Percentiles rank a stretch among this genome's conserved stretches.
phyloP scores from a whole-genome alignment of 2,113 vertebrate genomes.

The Sceloporus tristichus region DNA sequence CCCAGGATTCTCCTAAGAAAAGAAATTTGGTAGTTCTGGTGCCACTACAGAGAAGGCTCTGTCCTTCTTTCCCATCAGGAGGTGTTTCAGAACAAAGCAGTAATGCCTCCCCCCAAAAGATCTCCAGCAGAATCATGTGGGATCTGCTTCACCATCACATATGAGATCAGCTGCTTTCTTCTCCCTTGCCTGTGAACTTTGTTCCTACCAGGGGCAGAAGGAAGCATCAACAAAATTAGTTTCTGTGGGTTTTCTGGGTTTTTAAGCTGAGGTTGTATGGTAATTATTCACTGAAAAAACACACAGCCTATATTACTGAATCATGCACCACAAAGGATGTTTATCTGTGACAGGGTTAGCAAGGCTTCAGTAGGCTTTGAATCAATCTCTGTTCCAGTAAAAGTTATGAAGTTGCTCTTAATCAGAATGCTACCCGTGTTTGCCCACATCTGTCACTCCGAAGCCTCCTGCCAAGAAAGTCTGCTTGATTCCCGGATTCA shows the following conservation, averaged over 20 bases:
- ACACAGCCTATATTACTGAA: slow-evolving; percentile 20
- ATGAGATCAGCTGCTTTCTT: not conserved
- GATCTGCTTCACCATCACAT: not conserved
- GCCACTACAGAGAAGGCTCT: not conserved
- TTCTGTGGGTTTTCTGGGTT: not conserved
- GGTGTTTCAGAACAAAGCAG: not conserved
- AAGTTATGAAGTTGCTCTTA: slow-evolving; percentile 54
- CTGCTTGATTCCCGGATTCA: not conserved
- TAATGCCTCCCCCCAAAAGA: not conserved
- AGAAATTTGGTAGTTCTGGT: not conserved
- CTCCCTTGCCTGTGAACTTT: not conserved
- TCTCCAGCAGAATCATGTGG: not conserved
- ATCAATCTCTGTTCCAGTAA: slow-evolving; percentile 65
- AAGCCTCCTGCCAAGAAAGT: not conserved
- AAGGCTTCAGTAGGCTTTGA: slow-evolving; percentile 63
- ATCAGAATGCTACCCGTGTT: slow-evolving; percentile 13
- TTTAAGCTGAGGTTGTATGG: not conserved
- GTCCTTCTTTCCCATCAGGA: not conserved
- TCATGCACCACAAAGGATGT: slow-evolving; percentile 35
- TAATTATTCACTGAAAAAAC: slow-evolving; percentile 45
- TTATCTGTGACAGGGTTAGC: slow-evolving; percentile 45
- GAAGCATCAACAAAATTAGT: not conserved
- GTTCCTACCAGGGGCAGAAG: not conserved
- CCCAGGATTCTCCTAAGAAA: not conserved
- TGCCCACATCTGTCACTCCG: not conserved